phyloP scores from a whole-genome alignment of 1,140 invertebrate species.

The Kradibia gibbosae region DNA sequence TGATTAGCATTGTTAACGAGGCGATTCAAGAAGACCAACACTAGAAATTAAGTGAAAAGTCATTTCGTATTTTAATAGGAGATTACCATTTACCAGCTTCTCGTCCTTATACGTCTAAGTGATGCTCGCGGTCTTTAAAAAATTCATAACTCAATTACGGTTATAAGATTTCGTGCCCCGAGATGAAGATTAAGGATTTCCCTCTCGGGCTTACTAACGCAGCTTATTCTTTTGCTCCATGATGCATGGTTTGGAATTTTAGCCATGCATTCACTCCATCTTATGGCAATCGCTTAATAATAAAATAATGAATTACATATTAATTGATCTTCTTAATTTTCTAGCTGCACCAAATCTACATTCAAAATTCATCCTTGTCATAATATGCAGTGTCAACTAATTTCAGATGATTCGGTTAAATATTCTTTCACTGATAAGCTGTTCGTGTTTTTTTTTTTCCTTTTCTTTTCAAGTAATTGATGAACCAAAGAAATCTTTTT shows the following conservation, averaged over 20 bases:
- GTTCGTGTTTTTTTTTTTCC: too few relatives aligned
- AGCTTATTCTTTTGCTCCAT: not conserved
- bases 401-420: not conserved
- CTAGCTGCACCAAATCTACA: not conserved
- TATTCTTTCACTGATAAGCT: not conserved
- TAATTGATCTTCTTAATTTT: not conserved
- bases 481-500: too few relatives aligned
- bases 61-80: conserved; percentile 32
- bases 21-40: conserved; percentile 7
- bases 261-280: not conserved
- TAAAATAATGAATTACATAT: conserved; percentile 9
- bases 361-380: not conserved
- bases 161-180: conserved; percentile 35
- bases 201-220: not conserved
- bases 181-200: conserved; percentile 38
- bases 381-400: not conserved
- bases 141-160: conserved; percentile 45
- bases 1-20: conserved; percentile 32
- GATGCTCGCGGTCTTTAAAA: conserved; percentile 19
- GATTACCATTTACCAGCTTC: not conserved
- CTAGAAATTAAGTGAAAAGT: conserved; percentile 41
- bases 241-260: conserved; percentile 4
- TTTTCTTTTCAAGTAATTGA: too few relatives aligned
- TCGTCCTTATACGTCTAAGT: not conserved
- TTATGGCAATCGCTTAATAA: not conserved